Evolutionary conservation across 2,113 vertebrate species (phyloP).

Genomic region (Nibea albiflora): DNA sequence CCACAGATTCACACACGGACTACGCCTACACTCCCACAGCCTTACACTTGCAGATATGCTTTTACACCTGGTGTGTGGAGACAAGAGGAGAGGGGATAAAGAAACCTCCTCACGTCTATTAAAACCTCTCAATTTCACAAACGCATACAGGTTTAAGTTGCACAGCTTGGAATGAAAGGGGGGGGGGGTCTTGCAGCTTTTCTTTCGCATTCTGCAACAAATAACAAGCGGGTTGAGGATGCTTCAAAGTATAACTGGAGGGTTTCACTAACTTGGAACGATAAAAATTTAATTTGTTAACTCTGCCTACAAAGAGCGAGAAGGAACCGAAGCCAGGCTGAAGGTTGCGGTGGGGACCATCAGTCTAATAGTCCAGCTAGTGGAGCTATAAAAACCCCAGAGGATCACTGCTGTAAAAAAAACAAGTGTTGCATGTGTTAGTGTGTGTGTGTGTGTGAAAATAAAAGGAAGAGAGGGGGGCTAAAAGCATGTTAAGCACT

Average conservation of each 20-base stretch:
- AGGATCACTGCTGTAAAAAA: conserved; percentile 16
- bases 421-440: not conserved
- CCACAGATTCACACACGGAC: conserved; percentile 42
- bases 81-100: conserved; percentile 25
- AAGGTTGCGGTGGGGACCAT: conserved; percentile 44
- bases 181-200: conserved; percentile 9
- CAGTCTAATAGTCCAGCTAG: conserved; percentile 43
- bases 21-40: conserved; percentile 56
- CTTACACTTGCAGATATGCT: conserved; percentile 47
- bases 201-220: conserved; percentile 11
- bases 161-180: conserved; percentile 8
- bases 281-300: conserved; percentile 40
- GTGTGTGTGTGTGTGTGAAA: not conserved
- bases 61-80: conserved; percentile 38
- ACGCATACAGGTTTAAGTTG: conserved; percentile 10
- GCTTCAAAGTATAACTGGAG: conserved; percentile 48
- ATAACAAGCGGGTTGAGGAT: conserved; percentile 20
- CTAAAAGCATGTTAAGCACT: conserved; percentile 73
- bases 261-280: conserved; percentile 44
- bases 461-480: not conserved
- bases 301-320: conserved; percentile 20
- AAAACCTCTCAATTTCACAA: conserved; percentile 30
- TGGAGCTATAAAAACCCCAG: conserved; percentile 55
- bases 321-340: conserved; percentile 24
- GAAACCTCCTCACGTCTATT: conserved; percentile 20